These are phyloP conservation scores for Enteromius mattozi DNA, from an alignment of 2,797 vertebrate species.

Conservation along the genomic window DNA sequence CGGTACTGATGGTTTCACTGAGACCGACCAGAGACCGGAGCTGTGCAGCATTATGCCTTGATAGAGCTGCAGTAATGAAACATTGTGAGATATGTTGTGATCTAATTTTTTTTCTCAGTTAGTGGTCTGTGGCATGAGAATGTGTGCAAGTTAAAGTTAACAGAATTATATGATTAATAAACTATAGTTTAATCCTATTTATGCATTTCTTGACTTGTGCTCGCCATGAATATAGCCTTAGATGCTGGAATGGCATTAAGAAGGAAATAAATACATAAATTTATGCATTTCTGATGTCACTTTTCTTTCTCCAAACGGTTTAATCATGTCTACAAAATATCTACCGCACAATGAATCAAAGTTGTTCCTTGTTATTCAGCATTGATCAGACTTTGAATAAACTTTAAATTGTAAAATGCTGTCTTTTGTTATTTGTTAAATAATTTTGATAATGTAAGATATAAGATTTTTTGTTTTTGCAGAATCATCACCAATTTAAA, in stretches of 20 bases:
- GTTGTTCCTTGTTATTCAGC: too few species aligned
- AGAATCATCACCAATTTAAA: too few species aligned
- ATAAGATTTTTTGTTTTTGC: too few species aligned
- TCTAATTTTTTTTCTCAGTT: not conserved
- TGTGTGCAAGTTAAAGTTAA: not conserved
- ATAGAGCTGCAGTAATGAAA: not conserved
- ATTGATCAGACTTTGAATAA: too few species aligned
- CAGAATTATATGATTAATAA: not conserved
- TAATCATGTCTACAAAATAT: not conserved
- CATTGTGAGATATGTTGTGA: not conserved
- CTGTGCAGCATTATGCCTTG: conserved; percentile 60
- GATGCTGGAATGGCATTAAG: too few species aligned
- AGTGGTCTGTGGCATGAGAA: not conserved
- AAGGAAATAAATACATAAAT: not conserved
- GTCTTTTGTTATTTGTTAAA: too few species aligned
- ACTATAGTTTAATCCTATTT: not conserved
- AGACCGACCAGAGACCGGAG: conserved; percentile 60
- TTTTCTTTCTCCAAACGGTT: not conserved
- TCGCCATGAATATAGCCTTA: too few species aligned
- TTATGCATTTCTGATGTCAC: not conserved
- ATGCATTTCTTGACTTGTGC: too few species aligned
- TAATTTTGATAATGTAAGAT: too few species aligned
- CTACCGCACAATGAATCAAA: too few species aligned
- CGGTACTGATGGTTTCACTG: conserved; percentile 13
- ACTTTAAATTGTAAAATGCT: too few species aligned